Evolutionary conservation across 2,888 invertebrate genomes (phyloP), one percentile per base, ranked within the genome.

Genomic region (Leistus spinibarbis): DNA sequence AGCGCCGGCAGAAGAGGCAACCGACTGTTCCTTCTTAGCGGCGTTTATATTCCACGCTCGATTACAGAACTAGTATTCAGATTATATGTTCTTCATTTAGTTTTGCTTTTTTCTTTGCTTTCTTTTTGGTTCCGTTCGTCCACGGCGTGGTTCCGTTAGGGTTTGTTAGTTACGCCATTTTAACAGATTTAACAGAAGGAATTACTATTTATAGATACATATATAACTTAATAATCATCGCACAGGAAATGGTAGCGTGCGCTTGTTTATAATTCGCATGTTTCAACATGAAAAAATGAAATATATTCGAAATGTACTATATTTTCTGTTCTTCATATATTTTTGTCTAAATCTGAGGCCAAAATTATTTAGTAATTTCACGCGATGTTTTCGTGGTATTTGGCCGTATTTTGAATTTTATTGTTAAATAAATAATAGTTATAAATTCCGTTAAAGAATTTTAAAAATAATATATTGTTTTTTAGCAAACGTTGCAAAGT

Each of bases 21-120:
- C 79, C 70, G 63, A 78, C 77, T 80, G 78, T 78, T 80, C 82
- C 81, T 81, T 82, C 81, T 80, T 77, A 79, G 65, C 72, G 66
- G 78, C 81, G 79, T 82, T 82, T 82, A 83, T 83, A 82, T 82
- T 82, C 82, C 82, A 80, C 81, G 83, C 79, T 82, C 82, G 81
- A 83, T 83, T 83, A 82, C 82, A 79, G 80, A 80, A 80, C 78
- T 79, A 81, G 80, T 81, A 82, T 81, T 81, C 80, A 81, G 81
- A 82, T 82, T 81, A 81, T 82, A 40, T 40, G 40, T 40, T 40
- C 40, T 40, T 13, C 5, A 7, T 27, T 27, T 27, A 7, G 0
- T 27, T 27, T 27, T 27, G 7, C 13, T 40, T 40, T 40, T 40
- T 40, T 3, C 13, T 40, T 40, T 40, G 7, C 40, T 82, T 81